These are phyloP conservation scores for Drosophila melanosoma DNA, from an alignment of 2,888 invertebrate genomes.

Conservation along the genomic window DNA sequence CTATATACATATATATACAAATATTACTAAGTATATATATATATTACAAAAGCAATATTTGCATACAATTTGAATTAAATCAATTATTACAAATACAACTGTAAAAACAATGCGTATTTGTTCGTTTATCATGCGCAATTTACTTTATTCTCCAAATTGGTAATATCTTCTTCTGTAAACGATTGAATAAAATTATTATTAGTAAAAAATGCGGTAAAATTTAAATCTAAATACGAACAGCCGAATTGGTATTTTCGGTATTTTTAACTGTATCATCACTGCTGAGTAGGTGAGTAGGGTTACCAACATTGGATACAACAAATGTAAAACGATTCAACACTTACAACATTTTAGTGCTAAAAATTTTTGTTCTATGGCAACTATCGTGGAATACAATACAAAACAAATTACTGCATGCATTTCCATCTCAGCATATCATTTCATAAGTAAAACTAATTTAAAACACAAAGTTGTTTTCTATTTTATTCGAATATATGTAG, in stretches of 20 bases:
- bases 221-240: too few relatives aligned
- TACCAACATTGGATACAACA: neutral
- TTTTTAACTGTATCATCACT: constrained; percentile 1
- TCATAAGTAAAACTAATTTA: neutral
- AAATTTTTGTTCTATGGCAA: neutral
- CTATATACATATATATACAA: constrained; percentile 27
- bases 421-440: neutral
- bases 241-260: constrained; percentile 9
- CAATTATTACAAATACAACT: constrained; percentile 40
- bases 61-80: constrained; percentile 55
- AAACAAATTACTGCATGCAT: neutral
- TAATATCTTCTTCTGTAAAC: constrained; percentile 2
- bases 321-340: neutral
- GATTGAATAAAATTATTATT: constrained; percentile 8
- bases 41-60: constrained; percentile 58
- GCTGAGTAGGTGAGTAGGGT: neutral
- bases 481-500: neutral
- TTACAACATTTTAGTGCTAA: neutral
- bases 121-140: constrained; percentile 3
- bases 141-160: constrained; percentile 15
- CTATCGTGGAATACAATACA: neutral
- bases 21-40: constrained; percentile 49
- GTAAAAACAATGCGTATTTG: constrained; percentile 8
- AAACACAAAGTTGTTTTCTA: neutral
- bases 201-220: neutral